A percentile compares a stretch with the other conserved stretches of the same genome.
Evolutionary conservation across 2,888 invertebrate genomes (phyloP).

Genomic region (Chaetogeoica ovagalla): DNA sequence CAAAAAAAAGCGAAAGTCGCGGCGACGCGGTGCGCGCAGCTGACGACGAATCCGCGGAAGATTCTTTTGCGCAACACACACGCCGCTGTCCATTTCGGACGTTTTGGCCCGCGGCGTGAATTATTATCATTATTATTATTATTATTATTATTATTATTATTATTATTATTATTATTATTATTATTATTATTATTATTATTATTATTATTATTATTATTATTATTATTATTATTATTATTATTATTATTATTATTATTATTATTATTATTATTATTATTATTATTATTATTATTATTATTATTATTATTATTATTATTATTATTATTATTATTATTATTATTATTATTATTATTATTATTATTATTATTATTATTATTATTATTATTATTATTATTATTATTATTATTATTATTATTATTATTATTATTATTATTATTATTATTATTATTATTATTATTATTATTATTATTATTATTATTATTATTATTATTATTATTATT

Average conservation of each 20-base stretch:
- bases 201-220: slow-evolving; percentile 8
- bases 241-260: slow-evolving; percentile 6
- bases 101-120: slow-evolving; percentile 32
- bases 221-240: background rate
- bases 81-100: slow-evolving; percentile 25
- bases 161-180: slow-evolving; percentile 17
- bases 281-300: slow-evolving; percentile 17
- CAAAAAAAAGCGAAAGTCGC: slow-evolving; percentile 42
- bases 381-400: slow-evolving; percentile 14
- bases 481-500: slow-evolving; percentile 6
- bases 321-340: slow-evolving; percentile 8
- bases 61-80: slow-evolving; percentile 22
- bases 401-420: slow-evolving; percentile 17
- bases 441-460: slow-evolving; percentile 8
- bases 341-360: background rate
- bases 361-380: slow-evolving; percentile 6
- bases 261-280: slow-evolving; percentile 14
- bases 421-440: slow-evolving; percentile 8
- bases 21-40: background rate
- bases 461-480: background rate
- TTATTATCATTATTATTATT: slow-evolving; percentile 7
- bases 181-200: slow-evolving; percentile 8
- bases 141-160: slow-evolving; percentile 14
- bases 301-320: slow-evolving; percentile 8
- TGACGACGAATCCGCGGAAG: background rate